Evolutionary conservation across 2,113 vertebrate genomes (phyloP), one percentile per base, ranked within the genome.

Genomic region (Triplophysa tibetana): DNA sequence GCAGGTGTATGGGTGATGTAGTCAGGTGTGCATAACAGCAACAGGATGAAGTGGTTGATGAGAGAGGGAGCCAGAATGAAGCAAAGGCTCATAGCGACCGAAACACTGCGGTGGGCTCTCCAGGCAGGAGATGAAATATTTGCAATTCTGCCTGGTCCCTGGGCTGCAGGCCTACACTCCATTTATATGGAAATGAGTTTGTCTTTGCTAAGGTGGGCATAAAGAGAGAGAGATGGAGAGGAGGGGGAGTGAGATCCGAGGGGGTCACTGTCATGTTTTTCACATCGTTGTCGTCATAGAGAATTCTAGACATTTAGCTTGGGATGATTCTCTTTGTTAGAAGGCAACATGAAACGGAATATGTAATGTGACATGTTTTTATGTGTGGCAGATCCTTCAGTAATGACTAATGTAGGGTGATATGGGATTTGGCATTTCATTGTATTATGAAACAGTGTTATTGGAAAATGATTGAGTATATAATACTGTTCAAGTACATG

Each of bases 131-230:
- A 93, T 92, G 90, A 93, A 94, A 93, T 92, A 92, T 93, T 92
- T 93, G 90, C 89, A 92, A 93, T 92, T 92, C 91, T 91, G 86
- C 87, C 70, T 88, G 89, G 89, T 89, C 86, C 88, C 91, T 85
- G 82, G 89, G 90, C 91, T 91, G 87, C 88, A 79, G 89, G 87
- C 88, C 90, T 87, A 87, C 90, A 89, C 91, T 92, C 91, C 90
- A 94, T 94, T 93, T 92, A 91, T 93, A 94, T 94, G 92, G 92
- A 93, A 93, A 93, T 92, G 83, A 93, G 91, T 92, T 91, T 92
- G 89, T 90, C 90, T 91, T 89, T 89, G 87, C 87, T 72, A 83
- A 77, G 75, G 70, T 80, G 70, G 23, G 26, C 26, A 83, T 43
- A 33, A 82, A 58, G 73, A 56, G 48, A 19, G 29, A 19, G 29